Base-by-base conservation (phyloP, 2,888 invertebrate genomes). In the Calliphora vomitoria region DNA sequence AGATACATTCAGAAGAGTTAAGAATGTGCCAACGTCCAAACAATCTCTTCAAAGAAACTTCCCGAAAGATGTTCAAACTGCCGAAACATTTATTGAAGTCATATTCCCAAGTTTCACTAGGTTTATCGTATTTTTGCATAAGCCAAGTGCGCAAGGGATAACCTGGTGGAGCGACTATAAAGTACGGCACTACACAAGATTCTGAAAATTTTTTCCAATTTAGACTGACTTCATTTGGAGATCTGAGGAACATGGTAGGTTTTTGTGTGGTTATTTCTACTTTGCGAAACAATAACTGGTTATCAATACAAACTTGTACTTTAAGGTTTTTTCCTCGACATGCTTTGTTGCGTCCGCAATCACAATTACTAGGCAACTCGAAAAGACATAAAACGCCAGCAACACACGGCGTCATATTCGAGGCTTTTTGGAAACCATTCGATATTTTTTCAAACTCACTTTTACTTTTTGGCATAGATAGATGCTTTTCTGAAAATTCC, bases 11-110 rank as follows among this genome's bases (percentile, higher is more conserved):
- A 3, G 92, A 91, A 4, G 91, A 91, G 11, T 90, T 90, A 0
- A 93, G 91, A 13, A 93, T 92, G 5, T 90, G 89, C 93, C 93
- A 93, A 4, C 93, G 92, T 0, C 92, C 91, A 90, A 93, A 92
- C 0, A 93, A 87, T 0, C 93, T 90, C 55, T 91, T 90, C 44
- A 93, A 89, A 2, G 93, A 91, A 20, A 90, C 89, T n/a, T 93
- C 91, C 44, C 92, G 91, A 8, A 92, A 90, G 8, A 91, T 90
- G 3, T 92, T 90, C 5, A 93, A 90, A 53, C 92, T 91, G 3
- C 92, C 92, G 11, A 93, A 88, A 0, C 92, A 91, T 66, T 92
- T 92, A 81, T 93, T 93, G 25, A 93, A 93, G 66, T 92, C 91
- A 31, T 91, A 89, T 60, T 93, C 92, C 74, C 93, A 91, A 0